phyloP scores from a whole-genome alignment of 2,888 invertebrate genomes.

The Ferrisia virgata region DNA sequence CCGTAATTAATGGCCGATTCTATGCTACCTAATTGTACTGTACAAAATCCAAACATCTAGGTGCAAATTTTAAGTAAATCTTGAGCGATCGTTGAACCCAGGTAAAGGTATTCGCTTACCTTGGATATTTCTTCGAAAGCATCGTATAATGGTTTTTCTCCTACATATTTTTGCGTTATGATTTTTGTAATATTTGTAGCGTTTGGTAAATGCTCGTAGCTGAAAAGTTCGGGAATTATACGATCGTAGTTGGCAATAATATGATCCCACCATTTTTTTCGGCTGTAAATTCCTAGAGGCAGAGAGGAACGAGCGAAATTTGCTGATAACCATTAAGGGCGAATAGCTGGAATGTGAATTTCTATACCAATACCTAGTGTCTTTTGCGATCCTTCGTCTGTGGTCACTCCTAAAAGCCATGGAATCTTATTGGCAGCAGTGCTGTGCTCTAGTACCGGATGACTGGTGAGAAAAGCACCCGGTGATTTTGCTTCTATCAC shows the following conservation, averaged over 20 bases:
- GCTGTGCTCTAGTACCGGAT: neutral
- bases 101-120: neutral
- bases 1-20: conserved; percentile 21
- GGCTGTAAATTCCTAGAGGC: neutral
- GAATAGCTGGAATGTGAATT: neutral
- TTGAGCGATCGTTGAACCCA: neutral
- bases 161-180: neutral
- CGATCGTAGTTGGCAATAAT: neutral
- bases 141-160: neutral
- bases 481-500: neutral
- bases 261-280: neutral
- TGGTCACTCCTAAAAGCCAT: conserved; percentile 36
- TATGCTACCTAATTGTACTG: neutral
- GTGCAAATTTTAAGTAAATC: neutral
- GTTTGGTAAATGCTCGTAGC: conserved; percentile 10
- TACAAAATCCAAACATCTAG: conserved; percentile 10
- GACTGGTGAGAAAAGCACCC: conserved; percentile 33
- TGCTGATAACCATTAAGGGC: neutral
- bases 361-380: neutral
- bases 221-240: conserved; percentile 15
- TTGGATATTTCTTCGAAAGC: neutral
- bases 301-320: neutral
- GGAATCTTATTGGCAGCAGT: conserved; percentile 6
- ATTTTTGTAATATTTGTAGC: neutral
- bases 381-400: conserved; percentile 44